Conservation (phyloP, 1,140 invertebrate species). For the Aphaenogaster rudis region DNA sequence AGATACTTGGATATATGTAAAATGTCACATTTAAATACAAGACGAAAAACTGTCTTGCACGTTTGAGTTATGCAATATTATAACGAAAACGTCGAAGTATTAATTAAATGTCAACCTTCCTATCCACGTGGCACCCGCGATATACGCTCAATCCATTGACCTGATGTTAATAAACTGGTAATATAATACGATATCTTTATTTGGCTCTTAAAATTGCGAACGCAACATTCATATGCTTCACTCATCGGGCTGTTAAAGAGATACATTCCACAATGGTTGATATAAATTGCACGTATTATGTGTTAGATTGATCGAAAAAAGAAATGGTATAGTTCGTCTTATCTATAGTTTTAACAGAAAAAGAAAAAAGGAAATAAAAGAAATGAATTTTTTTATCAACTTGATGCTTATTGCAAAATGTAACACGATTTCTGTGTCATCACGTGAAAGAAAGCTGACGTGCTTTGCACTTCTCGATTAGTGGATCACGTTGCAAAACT, state of each 20-base stretch:
- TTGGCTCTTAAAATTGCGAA: slow-evolving; percentile 13
- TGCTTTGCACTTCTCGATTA: slow-evolving; percentile 31
- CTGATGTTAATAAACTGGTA: slow-evolving; percentile 32
- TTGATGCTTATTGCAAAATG: neutral
- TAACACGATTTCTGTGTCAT: neutral
- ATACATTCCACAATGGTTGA: slow-evolving; percentile 12
- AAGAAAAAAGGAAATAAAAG: neutral
- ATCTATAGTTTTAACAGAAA: neutral
- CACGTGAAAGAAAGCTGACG: slow-evolving; percentile 35
- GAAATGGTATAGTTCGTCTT: neutral
- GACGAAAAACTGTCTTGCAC: neutral
- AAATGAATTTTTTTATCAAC: neutral
- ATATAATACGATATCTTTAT: neutral
- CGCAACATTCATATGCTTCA: neutral
- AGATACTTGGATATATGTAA: neutral
- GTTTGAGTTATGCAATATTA: neutral
- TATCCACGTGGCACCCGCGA: neutral
- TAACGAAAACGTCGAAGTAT: slow-evolving; percentile 27
- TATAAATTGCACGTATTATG: neutral
- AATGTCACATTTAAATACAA: neutral
- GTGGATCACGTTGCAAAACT: slow-evolving; percentile 18
- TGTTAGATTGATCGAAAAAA: neutral
- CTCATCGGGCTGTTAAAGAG: neutral
- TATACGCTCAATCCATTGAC: slow-evolving; percentile 3
- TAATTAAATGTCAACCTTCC: slow-evolving; percentile 16